Percentiles rank a stretch among this genome's conserved stretches.
These are phyloP conservation scores for Macrocentrus cingulum DNA, from an alignment of 1,140 invertebrate genomes.

Conservation along the genomic window DNA sequence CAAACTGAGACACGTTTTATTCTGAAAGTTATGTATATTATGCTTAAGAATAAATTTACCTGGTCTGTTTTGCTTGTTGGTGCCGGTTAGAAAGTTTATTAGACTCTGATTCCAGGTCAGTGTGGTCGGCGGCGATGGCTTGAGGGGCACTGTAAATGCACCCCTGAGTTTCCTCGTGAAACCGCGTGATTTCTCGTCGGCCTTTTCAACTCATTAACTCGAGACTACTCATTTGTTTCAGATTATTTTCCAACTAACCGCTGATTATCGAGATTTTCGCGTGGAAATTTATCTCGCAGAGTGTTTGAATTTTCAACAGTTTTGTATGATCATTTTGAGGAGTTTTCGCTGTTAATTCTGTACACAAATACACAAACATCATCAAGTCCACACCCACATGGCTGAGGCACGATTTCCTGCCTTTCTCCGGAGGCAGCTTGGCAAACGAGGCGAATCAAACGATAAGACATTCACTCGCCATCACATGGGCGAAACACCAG, in stretches of 20 bases:
- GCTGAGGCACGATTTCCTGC: constrained; percentile 43
- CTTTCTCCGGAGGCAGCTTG: constrained; percentile 44
- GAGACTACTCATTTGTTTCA: too few relatives aligned
- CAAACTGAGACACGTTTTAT: constrained; percentile 6
- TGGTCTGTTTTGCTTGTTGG: not conserved
- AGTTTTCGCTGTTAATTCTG: constrained; percentile 5
- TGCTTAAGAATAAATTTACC: not conserved
- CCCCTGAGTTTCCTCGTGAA: constrained; percentile 12
- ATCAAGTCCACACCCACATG: constrained; percentile 21
- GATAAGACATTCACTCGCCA: constrained; percentile 46
- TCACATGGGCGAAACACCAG: constrained; percentile 27
- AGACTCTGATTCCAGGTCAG: constrained; percentile 27
- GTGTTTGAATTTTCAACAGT: too few relatives aligned
- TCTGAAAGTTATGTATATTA: constrained; percentile 1
- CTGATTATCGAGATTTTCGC: too few relatives aligned
- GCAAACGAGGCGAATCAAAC: constrained; percentile 47
- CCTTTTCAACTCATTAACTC: too few relatives aligned
- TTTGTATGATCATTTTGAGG: too few relatives aligned
- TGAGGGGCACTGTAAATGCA: not conserved
- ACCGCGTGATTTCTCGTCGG: not conserved
- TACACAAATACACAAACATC: constrained; percentile 6
- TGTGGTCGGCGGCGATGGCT: not conserved
- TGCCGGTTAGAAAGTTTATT: constrained; percentile 31
- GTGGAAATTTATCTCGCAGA: too few relatives aligned
- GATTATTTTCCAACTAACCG: too few relatives aligned